Conservation (phyloP, 2,113 vertebrate genomes). For the Agelaius tricolor region DNA sequence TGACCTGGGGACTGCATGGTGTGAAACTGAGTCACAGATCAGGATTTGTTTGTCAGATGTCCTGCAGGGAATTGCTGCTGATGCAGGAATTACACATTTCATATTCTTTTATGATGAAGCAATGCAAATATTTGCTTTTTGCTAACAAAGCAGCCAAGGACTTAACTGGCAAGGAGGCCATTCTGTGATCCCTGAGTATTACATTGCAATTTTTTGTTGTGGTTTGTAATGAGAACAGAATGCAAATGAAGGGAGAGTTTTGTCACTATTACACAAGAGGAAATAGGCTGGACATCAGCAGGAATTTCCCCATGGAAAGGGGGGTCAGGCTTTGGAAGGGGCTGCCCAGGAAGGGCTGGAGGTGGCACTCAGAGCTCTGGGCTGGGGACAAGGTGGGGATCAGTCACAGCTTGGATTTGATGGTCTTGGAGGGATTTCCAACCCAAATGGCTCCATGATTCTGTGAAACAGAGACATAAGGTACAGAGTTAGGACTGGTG, state of each 20-base stretch:
- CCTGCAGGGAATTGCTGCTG: background rate
- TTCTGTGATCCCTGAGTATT: background rate
- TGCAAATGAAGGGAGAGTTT: background rate
- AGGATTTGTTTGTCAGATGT: background rate
- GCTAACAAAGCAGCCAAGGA: background rate
- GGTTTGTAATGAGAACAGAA: background rate
- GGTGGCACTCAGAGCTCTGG: background rate
- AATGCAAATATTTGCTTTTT: background rate
- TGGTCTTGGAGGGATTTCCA: background rate
- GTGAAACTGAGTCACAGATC: background rate
- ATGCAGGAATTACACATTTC: background rate
- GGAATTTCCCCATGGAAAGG: background rate
- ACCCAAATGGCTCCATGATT: accelerated
- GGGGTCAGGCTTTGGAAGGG: accelerated
- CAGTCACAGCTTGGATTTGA: accelerated
- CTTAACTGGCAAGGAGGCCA: background rate
- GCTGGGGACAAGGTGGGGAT: background rate
- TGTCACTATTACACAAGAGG: background rate
- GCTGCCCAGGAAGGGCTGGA: background rate
- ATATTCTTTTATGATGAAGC: background rate
- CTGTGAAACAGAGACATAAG: background rate
- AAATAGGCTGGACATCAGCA: background rate
- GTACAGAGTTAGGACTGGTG: background rate
- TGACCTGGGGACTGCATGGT: background rate
- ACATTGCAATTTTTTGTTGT: background rate